A percentile compares a stretch with the other conserved stretches of the same genome.
Conservation (phyloP, 2,888 invertebrate genomes). For the Phragmatobia fuliginosa region DNA sequence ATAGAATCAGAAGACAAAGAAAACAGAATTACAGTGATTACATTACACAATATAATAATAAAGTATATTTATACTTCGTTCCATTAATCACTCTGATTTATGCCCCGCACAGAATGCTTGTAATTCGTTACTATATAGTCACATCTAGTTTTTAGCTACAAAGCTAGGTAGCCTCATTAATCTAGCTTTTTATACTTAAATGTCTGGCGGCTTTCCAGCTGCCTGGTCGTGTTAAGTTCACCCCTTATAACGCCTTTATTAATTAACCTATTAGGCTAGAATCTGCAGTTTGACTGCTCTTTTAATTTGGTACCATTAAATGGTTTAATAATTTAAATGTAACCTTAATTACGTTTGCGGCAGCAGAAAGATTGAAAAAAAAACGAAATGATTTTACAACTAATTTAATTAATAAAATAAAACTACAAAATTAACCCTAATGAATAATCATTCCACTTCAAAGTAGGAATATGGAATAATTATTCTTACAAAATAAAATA, state of each 20-base stretch:
- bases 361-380: too few species aligned
- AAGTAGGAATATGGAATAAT: too few species aligned
- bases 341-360: too few species aligned
- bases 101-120: slow-evolving; percentile 26
- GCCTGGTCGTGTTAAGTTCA: slow-evolving; percentile 73
- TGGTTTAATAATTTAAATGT: slow-evolving; percentile 39
- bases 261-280: slow-evolving; percentile 83
- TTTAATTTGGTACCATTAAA: slow-evolving; percentile 75
- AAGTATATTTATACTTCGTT: not conserved
- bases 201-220: slow-evolving; percentile 75
- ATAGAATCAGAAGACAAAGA: not conserved
- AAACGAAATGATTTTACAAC: too few species aligned
- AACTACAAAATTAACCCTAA: too few species aligned
- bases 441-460: too few species aligned
- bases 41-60: not conserved
- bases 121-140: slow-evolving; percentile 38
- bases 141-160: slow-evolving; percentile 38
- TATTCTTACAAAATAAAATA: too few species aligned
- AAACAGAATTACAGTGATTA: not conserved
- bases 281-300: slow-evolving; percentile 74
- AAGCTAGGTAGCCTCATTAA: slow-evolving; percentile 57
- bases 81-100: slow-evolving; percentile 13
- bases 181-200: slow-evolving; percentile 71
- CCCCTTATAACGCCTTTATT: slow-evolving; percentile 70
- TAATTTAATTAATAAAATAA: too few species aligned